phyloP scores from a whole-genome alignment of 2,113 vertebrate genomes.

The Trematocara marginatum region DNA sequence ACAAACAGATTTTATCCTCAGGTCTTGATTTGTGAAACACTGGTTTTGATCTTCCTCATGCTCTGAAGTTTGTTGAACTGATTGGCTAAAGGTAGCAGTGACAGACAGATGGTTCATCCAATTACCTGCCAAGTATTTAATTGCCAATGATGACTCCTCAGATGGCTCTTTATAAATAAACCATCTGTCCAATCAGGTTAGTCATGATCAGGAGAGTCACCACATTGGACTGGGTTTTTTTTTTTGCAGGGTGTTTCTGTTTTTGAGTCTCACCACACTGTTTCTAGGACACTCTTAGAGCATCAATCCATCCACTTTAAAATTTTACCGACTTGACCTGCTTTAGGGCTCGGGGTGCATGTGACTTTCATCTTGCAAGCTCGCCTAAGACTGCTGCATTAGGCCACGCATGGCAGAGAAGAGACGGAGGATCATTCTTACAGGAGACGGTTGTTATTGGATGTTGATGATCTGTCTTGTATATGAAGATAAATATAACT shows the following conservation, averaged over 20 bases:
- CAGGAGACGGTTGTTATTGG: not conserved
- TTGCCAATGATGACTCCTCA: not conserved
- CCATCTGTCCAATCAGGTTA: not conserved
- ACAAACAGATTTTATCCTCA: not conserved
- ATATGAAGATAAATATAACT: not conserved
- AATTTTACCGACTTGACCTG: not conserved
- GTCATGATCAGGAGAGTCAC: not conserved
- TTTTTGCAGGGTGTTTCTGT: not conserved
- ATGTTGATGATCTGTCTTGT: not conserved
- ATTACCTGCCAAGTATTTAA: not conserved
- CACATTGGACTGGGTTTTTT: not conserved
- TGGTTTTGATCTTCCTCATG: rapidly evolving
- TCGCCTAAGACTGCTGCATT: not conserved
- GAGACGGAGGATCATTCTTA: not conserved
- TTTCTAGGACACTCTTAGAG: not conserved
- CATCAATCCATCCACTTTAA: not conserved
- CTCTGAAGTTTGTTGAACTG: not conserved
- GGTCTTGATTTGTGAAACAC: not conserved
- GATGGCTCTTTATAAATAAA: not conserved
- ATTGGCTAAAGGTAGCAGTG: not conserved
- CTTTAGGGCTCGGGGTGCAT: not conserved
- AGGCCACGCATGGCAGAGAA: not conserved
- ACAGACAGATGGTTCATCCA: not conserved
- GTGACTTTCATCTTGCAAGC: not conserved
- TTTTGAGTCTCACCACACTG: not conserved